Evolutionary conservation across 2,113 vertebrate species (phyloP).

Genomic region (Caretta caretta): DNA sequence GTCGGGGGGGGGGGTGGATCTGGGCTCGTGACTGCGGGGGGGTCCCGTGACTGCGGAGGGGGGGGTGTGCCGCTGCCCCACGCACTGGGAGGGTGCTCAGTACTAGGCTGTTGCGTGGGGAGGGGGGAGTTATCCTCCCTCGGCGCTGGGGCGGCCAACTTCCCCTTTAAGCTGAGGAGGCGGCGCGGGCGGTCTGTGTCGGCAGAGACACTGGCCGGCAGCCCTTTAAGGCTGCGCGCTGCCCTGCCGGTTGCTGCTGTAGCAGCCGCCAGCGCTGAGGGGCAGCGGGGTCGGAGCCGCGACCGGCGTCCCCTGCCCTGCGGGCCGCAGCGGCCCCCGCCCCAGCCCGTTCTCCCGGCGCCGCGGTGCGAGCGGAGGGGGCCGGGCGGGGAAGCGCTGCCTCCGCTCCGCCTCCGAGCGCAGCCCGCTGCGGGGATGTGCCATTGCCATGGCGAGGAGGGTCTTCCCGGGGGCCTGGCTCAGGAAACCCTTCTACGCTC

Average conservation of each 20-base stretch:
- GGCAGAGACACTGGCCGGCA: neutral
- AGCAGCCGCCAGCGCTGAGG: neutral
- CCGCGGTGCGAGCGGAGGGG: neutral
- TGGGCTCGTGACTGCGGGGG: neutral
- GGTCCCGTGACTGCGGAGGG: neutral
- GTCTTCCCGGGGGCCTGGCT: slow-evolving; percentile 88
- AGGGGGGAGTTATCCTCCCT: too few species aligned
- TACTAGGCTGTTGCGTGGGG: too few species aligned
- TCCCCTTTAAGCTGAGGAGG: neutral
- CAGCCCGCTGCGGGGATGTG: slow-evolving; percentile 85
- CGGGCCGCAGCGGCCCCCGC: neutral
- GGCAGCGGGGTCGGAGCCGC: neutral
- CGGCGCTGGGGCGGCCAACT: neutral
- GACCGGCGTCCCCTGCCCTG: neutral
- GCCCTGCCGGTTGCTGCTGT: neutral
- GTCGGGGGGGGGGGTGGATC: neutral
- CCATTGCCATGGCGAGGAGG: slow-evolving; percentile 89
- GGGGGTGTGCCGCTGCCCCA: too few species aligned
- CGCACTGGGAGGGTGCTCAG: too few species aligned
- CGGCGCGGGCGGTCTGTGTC: accelerated
- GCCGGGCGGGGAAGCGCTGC: neutral
- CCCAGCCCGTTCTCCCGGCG: neutral
- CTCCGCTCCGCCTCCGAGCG: neutral
- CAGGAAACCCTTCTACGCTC: slow-evolving; percentile 84
- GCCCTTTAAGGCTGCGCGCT: neutral